These are phyloP conservation scores for Panagrolaimus sp. DNA, from an alignment of 1,140 invertebrate species.

Conservation along the genomic window DNA sequence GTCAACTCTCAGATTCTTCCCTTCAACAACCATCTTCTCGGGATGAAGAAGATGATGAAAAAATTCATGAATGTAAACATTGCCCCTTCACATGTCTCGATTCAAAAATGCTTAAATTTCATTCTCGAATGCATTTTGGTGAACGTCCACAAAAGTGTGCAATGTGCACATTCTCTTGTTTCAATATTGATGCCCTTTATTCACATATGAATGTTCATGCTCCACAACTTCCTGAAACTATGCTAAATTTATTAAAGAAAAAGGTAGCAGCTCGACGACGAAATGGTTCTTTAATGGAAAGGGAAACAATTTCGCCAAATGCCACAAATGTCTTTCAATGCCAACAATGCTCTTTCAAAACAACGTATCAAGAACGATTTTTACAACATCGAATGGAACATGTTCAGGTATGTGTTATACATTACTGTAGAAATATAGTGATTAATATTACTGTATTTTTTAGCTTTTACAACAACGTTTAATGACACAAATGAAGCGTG, in stretches of 20 bases:
- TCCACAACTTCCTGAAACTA: background rate
- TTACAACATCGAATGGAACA: slow-evolving; percentile 13
- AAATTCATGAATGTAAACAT: slow-evolving; percentile 1
- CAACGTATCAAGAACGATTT: background rate
- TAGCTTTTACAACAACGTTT: slow-evolving; percentile 1
- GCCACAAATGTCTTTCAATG: slow-evolving; percentile 9
- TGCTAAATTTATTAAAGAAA: background rate
- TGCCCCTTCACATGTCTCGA: slow-evolving; percentile 2
- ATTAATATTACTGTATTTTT: too few species aligned
- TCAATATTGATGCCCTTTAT: background rate
- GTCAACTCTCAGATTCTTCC: background rate
- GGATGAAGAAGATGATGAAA: background rate
- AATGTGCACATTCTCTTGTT: slow-evolving; percentile 1
- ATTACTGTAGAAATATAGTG: too few species aligned
- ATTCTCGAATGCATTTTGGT: slow-evolving; percentile 2
- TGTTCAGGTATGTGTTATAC: background rate
- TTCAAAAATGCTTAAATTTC: slow-evolving; percentile 11
- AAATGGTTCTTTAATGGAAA: background rate
- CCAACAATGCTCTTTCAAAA: slow-evolving; percentile 9
- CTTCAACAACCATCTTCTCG: background rate
- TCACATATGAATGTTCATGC: slow-evolving; percentile 8
- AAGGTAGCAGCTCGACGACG: background rate
- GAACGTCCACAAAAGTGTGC: background rate
- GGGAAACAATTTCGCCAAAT: background rate
- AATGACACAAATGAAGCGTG: slow-evolving; percentile 1